Conservation (phyloP, 2,888 invertebrate genomes). For the Eupithecia exiguata region DNA sequence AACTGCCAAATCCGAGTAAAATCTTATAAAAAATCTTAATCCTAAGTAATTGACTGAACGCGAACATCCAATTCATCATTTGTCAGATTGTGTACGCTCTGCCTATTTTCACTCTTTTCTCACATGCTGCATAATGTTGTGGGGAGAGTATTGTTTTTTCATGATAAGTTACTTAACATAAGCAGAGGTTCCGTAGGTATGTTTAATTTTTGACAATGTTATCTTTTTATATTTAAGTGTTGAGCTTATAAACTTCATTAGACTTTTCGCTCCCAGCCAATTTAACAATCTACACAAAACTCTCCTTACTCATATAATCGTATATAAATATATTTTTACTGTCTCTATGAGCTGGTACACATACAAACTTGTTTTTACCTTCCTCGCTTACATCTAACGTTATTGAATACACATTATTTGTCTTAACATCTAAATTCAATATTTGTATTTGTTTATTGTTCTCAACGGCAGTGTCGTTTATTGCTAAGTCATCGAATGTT, state of each 20-base stretch:
- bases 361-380: constrained; percentile 73
- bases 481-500: constrained; percentile 50
- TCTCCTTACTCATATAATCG: constrained; percentile 79
- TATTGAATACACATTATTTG: constrained; percentile 79
- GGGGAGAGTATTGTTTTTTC: not conserved
- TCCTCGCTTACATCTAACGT: constrained; percentile 78
- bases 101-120: constrained; percentile 9
- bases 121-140: not conserved
- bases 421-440: constrained; percentile 80
- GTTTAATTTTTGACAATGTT: not conserved
- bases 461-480: constrained; percentile 60
- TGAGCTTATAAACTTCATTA: not conserved
- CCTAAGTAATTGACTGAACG: constrained; percentile 20
- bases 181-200: not conserved
- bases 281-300: constrained; percentile 67
- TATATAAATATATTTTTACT: constrained; percentile 81
- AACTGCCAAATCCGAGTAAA: constrained; percentile 51
- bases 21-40: constrained; percentile 37
- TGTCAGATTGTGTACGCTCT: constrained; percentile 3
- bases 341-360: constrained; percentile 72
- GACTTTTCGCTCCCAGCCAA: constrained; percentile 23
- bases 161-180: not conserved
- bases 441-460: constrained; percentile 82
- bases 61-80: constrained; percentile 19
- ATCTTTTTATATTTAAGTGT: not conserved